Evolutionary conservation across 2,797 vertebrate genomes (phyloP), one percentile per base, ranked within the genome.

Genomic region (Paratrypauchen microcephalus): DNA sequence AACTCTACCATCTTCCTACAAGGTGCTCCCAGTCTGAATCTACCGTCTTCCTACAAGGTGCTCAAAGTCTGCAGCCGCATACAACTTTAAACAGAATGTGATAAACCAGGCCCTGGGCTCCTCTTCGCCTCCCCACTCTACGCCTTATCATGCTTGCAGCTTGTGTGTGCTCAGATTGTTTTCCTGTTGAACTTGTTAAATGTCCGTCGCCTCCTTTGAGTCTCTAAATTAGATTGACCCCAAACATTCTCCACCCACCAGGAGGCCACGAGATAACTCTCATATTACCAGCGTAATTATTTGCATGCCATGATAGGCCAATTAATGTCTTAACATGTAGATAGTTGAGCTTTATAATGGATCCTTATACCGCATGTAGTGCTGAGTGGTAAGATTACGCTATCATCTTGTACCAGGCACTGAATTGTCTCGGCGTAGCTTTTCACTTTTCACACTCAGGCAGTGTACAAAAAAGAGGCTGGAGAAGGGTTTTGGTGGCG

Each of bases 41-140:
- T 79, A 77, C 80, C 52, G 69, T 64, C 63, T 85, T 66, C 70
- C 77, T 56, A 68, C 11, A 28, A 82, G 75, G 74, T 73, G 70
- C 78, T 76, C 67, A 79, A 76, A 78, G 80, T 79, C 73, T 82
- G 79, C 77, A 80, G 72, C 77, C 72, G 71, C 28, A 73, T 71
- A 74, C 67, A 75, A 74, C 79, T 87, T 81, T 82, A 79, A 83
- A 87, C 81, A 75, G 81, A 87, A 84, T 84, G 83, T 87, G 78
- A 77, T 85, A 77, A 64, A 87, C 83, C 79, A 78, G 71, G 77
- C 69, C 80, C 81, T 76, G 68, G 69, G 85, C 81, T 78, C 65
- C 59, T 39, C 55, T 58, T 13, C 62, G 57, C 66, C 66, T 79
- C 73, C 77, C 81, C 72, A 76, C 70, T 63, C 70, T 16, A 8